Evolutionary conservation across 2,797 vertebrate genomes (phyloP).

Genomic region (Simalia tracyae): DNA sequence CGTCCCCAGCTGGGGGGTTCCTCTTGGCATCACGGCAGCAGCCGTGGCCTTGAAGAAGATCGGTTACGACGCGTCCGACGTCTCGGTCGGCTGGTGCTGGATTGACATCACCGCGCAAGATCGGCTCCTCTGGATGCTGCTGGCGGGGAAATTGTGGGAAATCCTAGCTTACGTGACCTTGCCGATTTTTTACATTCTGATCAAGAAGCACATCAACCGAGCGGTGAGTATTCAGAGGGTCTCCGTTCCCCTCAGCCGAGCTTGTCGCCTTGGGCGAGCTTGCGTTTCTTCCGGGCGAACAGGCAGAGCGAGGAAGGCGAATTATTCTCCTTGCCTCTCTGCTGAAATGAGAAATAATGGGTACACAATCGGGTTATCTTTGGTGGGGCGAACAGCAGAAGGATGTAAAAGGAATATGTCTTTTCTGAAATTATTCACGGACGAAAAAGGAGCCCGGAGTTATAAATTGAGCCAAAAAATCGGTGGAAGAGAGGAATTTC

Average conservation of each 20-base stretch:
- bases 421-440: too few relatives aligned
- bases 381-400: too few relatives aligned
- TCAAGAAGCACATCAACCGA: conserved; percentile 88
- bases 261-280: neutral
- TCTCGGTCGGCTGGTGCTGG: conserved; percentile 99
- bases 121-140: conserved; percentile 89
- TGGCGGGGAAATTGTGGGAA: conserved; percentile 94
- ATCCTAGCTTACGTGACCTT: conserved; percentile 88
- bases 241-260: neutral
- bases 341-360: too few relatives aligned
- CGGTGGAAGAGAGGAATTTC: too few relatives aligned
- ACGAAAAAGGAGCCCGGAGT: too few relatives aligned
- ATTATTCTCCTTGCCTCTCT: neutral
- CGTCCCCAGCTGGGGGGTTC: conserved; percentile 88
- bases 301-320: neutral
- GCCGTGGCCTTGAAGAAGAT: conserved; percentile 89
- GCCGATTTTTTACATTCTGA: conserved; percentile 88
- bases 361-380: too few relatives aligned
- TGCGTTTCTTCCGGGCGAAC: neutral
- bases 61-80: conserved; percentile 91
- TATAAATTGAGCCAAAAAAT: too few relatives aligned
- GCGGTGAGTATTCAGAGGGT: conserved; percentile 78
- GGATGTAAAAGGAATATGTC: too few relatives aligned
- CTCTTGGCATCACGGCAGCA: conserved; percentile 82
- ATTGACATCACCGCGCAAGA: conserved; percentile 82